Base-by-base conservation (phyloP, 2,888 invertebrate species). In the Steromphala cineraria region DNA sequence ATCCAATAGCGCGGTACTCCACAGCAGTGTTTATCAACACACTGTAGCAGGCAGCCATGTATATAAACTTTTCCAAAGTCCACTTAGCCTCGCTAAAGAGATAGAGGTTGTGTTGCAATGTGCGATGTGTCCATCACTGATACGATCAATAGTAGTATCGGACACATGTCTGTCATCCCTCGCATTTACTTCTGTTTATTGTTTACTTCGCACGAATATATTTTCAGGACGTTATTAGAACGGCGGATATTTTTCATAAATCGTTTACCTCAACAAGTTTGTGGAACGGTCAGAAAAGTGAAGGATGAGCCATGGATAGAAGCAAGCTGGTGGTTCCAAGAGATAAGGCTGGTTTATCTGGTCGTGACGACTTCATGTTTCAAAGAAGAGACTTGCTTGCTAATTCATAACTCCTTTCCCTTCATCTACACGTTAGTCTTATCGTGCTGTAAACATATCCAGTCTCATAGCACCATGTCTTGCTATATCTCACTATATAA, bases 101-200 rank as follows among this genome's bases (percentile, higher is more conserved):
- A 71, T 71, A 71, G 36, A 71, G 36, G 19, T 15, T 28, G 71
- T 10, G 31, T 31, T 3, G 71, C 28, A 71, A 71, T 71, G 71
- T 71, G 71, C 40, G 19, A 36, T 19, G 15, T 71, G 40, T 71
- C 71, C 36, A 17, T 71, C 71, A 71, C 71, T 28, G 36, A 36
- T 10, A 17, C 36, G 36, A 71, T 71, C 71, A 36, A 71, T 71
- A 71, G 36, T 40, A 71, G 36, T 40, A 71, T 19, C 17, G 36
- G 36, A 55, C 76, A 76, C 36, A 19, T 24, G 17, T 75, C 75
- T 75, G 46, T 75, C 75, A 52, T 10, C 53, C 17, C 8, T 7
- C 53, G 55, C 53, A 55, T 55, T 55, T 55, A 76, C 76, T 10
- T 55, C 76, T 76, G 76, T 76, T 76, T 76, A 76, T 76, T 76